Conservation (phyloP, 2,113 vertebrate species). For the Gulo gulo region DNA sequence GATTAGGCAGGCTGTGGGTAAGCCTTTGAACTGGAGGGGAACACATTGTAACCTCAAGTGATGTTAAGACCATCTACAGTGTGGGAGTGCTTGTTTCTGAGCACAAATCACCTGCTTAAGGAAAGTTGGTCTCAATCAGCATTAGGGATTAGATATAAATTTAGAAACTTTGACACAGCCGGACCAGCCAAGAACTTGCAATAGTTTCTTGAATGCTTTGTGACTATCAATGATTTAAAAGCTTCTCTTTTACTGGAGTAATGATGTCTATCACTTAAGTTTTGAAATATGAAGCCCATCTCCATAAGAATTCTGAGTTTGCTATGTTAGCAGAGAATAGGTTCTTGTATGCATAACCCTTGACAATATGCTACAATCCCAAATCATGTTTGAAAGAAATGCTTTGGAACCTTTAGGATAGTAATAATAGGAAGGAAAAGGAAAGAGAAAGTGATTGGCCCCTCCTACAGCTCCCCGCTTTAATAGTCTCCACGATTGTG, state of each 20-base stretch:
- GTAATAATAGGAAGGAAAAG: not conserved
- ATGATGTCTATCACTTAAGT: not conserved
- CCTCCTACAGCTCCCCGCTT: not conserved
- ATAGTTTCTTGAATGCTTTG: not conserved
- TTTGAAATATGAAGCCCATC: constrained; percentile 27
- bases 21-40: not conserved
- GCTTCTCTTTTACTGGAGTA: not conserved
- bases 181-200: not conserved
- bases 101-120: not conserved
- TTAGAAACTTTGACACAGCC: not conserved
- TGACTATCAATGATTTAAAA: not conserved
- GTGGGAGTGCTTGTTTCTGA: not conserved
- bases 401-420: not conserved
- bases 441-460: not conserved
- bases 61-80: not conserved
- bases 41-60: not conserved
- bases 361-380: not conserved
- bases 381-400: not conserved
- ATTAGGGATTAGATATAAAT: not conserved
- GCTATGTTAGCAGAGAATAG: not conserved
- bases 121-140: not conserved
- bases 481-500: not conserved
- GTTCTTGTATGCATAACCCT: not conserved
- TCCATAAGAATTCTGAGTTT: constrained; percentile 1
- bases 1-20: not conserved